phyloP scores from a whole-genome alignment of 2,888 invertebrate species.

The Invenusta paracnida region DNA sequence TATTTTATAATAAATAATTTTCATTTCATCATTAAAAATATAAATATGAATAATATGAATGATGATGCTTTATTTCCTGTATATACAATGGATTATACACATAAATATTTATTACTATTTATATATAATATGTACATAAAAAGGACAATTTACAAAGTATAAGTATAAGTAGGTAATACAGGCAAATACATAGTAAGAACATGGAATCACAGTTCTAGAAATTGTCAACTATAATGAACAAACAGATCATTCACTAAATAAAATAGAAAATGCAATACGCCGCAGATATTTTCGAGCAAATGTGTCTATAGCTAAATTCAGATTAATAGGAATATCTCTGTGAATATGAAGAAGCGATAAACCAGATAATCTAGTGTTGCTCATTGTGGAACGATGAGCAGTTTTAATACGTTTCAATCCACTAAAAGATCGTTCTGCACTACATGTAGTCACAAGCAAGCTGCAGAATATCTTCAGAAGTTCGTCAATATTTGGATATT shows the following conservation, averaged over 20 bases:
- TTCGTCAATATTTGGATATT: neutral
- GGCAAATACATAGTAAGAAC: neutral
- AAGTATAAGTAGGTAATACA: neutral
- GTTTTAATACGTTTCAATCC: neutral
- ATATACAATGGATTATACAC: too few species aligned
- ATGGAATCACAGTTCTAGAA: neutral
- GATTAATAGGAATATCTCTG: neutral
- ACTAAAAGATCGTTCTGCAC: neutral
- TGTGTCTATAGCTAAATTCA: neutral
- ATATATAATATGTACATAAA: too few species aligned
- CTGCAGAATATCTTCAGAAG: neutral
- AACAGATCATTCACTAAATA: neutral
- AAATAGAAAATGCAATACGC: neutral
- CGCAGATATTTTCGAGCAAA: neutral
- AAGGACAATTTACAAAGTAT: neutral
- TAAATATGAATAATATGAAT: too few species aligned
- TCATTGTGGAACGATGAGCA: neutral
- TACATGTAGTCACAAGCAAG: neutral
- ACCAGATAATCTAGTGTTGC: neutral
- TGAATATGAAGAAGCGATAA: neutral
- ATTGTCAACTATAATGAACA: neutral
- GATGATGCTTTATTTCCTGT: too few species aligned
- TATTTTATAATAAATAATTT: too few species aligned
- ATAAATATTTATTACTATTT: too few species aligned
- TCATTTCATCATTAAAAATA: too few species aligned